A percentile compares a stretch with the other conserved stretches of the same genome.
These are phyloP conservation scores for Trachops cirrhosus DNA, from an alignment of 2,797 vertebrate species.

Conservation along the genomic window DNA sequence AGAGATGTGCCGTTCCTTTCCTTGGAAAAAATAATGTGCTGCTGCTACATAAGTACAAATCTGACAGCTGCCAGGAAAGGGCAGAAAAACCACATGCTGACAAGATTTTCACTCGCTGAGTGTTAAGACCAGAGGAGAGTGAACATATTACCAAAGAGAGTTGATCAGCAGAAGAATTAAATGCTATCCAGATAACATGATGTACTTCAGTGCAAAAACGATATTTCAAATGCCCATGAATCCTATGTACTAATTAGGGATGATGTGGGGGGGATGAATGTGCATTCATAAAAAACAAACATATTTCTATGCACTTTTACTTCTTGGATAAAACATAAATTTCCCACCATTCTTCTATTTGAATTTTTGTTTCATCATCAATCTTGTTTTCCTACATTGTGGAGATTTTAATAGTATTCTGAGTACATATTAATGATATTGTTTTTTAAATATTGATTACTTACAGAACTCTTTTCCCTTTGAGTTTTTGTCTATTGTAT, in stretches of 20 bases:
- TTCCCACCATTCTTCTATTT: neutral
- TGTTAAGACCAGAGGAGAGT: conserved; percentile 18
- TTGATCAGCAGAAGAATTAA: neutral
- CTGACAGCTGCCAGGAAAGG: conserved; percentile 61
- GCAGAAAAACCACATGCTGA: conserved; percentile 44
- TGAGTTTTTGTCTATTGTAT: neutral
- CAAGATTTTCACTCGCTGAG: conserved; percentile 52
- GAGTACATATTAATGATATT: neutral
- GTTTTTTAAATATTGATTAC: neutral
- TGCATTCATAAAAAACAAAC: neutral
- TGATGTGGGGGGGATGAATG: neutral
- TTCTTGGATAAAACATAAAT: neutral
- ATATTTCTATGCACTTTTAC: neutral
- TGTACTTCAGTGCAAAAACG: rapidly evolving
- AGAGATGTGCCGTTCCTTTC: conserved; percentile 46
- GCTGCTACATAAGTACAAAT: conserved; percentile 40
- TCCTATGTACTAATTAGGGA: neutral
- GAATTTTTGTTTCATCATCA: neutral
- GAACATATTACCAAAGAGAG: neutral
- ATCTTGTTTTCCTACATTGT: neutral
- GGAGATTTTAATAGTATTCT: neutral
- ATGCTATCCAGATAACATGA: neutral
- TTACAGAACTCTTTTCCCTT: neutral
- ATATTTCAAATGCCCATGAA: neutral
- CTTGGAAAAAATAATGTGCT: conserved; percentile 29